phyloP scores from a whole-genome alignment of 2,113 vertebrate species.

The Tyto alba region DNA sequence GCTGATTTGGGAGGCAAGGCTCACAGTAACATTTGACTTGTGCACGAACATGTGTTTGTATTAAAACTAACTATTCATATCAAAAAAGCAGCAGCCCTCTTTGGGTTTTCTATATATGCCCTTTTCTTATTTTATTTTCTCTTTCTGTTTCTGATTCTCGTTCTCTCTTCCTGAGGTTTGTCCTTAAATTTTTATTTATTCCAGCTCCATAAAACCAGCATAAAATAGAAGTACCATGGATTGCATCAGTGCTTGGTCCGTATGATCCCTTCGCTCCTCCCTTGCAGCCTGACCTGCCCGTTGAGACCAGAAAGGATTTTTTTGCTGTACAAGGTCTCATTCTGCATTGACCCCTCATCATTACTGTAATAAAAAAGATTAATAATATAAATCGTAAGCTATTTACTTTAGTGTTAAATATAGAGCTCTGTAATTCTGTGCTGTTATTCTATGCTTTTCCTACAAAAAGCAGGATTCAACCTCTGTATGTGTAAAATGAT shows the following conservation, averaged over 20 bases:
- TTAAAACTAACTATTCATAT: not conserved
- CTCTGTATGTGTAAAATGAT: not conserved
- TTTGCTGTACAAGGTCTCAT: not conserved
- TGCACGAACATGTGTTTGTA: accelerated
- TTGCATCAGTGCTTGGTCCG: not conserved
- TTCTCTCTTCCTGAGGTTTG: not conserved
- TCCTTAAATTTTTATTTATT: not conserved
- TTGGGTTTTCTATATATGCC: not conserved
- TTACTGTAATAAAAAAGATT: not conserved
- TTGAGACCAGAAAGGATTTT: not conserved
- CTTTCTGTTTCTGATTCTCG: not conserved
- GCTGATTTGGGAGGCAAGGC: not conserved
- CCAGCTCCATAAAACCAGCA: not conserved
- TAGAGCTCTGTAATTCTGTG: not conserved
- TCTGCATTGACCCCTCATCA: not conserved
- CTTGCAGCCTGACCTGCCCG: not conserved
- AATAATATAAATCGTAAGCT: not conserved
- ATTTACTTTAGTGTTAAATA: not conserved
- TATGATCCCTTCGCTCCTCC: not conserved
- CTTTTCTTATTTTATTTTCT: not conserved
- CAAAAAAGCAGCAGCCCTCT: not conserved
- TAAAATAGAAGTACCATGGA: not conserved
- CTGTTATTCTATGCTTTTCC: not conserved
- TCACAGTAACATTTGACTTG: not conserved
- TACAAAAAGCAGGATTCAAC: not conserved